phyloP scores from a whole-genome alignment of 2,888 invertebrate genomes.

The Synanthedon myopaeformis region DNA sequence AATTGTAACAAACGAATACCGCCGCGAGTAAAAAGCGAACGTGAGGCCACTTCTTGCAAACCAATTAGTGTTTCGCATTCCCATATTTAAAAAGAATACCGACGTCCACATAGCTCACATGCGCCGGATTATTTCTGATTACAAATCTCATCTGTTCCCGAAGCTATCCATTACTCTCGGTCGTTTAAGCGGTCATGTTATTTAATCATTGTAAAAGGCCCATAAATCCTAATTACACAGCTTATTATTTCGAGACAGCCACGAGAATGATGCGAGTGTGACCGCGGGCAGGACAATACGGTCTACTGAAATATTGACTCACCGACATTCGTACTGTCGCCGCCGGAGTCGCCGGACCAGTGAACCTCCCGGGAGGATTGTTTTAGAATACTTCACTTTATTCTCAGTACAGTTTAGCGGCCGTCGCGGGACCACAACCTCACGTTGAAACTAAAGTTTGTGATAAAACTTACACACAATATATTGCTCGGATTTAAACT shows the following conservation, averaged over 20 bases:
- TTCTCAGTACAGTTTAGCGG: constrained; percentile 1
- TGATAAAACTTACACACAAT: not conserved
- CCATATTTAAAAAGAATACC: not conserved
- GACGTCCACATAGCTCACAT: constrained; percentile 8
- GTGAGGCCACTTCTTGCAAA: constrained; percentile 1
- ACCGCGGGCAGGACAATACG: constrained; percentile 45
- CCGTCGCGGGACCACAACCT: not conserved
- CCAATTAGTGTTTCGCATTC: constrained; percentile 7
- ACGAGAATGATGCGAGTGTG: constrained; percentile 24
- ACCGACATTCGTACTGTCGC: constrained; percentile 6
- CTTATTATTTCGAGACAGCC: constrained; percentile 58
- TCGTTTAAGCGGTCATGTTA: constrained; percentile 26
- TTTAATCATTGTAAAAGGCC: constrained; percentile 56
- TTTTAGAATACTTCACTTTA: constrained; percentile 1
- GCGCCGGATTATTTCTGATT: constrained; percentile 12
- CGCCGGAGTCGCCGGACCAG: not conserved
- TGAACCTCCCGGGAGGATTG: constrained; percentile 1
- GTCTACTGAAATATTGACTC: constrained; percentile 30
- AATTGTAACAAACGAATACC: not conserved
- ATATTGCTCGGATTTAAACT: no score
- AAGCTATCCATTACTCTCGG: constrained; percentile 31
- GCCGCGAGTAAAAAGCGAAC: not conserved
- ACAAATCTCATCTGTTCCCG: constrained; percentile 31
- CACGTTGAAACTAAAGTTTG: not conserved
- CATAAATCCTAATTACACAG: constrained; percentile 61